Conservation (phyloP, 1,140 invertebrate species). For the Ceratina japonica region DNA sequence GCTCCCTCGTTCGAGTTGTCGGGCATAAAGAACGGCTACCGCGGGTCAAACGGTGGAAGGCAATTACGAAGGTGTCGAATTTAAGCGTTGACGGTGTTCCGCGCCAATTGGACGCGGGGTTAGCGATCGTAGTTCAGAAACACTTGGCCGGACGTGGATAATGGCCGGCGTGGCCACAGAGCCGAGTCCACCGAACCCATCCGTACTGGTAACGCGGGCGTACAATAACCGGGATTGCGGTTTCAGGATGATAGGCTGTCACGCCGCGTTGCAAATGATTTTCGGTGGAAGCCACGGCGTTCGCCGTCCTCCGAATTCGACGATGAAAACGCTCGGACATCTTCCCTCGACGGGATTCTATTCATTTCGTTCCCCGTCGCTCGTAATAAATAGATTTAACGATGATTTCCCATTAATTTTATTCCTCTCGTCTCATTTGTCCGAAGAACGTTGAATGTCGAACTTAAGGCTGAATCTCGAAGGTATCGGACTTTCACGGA, state of each 20-base stretch:
- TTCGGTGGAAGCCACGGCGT: conserved; percentile 62
- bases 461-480: too few relatives aligned
- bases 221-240: conserved; percentile 74
- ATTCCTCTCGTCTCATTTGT: too few relatives aligned
- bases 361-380: neutral
- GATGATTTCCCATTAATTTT: too few relatives aligned
- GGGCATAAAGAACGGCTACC: neutral
- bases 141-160: conserved; percentile 75
- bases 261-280: conserved; percentile 74
- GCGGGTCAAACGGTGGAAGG: neutral
- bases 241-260: conserved; percentile 75
- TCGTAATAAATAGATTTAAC: too few relatives aligned
- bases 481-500: conserved; percentile 10
- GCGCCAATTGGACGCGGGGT: conserved; percentile 44
- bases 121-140: conserved; percentile 64
- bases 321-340: neutral
- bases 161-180: conserved; percentile 69
- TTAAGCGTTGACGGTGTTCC: conserved; percentile 49
- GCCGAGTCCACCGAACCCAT: conserved; percentile 68
- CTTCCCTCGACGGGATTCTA: neutral
- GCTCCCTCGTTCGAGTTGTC: too few relatives aligned
- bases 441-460: too few relatives aligned
- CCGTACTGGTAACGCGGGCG: conserved; percentile 66
- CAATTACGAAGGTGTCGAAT: conserved; percentile 35
- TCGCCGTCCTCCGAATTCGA: conserved; percentile 44